Percentiles rank a stretch among this genome's conserved stretches.
Evolutionary conservation across 2,888 invertebrate genomes (phyloP).

Genomic region (Nemurella pictetii): DNA sequence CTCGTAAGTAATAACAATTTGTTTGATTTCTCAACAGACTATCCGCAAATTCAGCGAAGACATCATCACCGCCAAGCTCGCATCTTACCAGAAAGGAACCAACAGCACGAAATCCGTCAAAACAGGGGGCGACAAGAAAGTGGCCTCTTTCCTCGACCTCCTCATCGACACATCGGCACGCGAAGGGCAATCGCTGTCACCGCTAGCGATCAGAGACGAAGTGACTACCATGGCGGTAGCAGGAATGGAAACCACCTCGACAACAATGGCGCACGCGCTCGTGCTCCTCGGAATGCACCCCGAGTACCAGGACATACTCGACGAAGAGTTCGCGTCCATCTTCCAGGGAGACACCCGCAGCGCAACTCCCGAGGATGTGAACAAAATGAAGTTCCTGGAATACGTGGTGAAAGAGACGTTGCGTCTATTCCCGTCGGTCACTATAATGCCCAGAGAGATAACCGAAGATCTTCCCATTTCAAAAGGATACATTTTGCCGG

Average conservation of each 20-base stretch:
- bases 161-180: constrained; percentile 29
- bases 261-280: constrained; percentile 33
- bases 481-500: constrained; percentile 33
- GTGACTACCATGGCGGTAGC: constrained; percentile 41
- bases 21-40: not conserved
- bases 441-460: constrained; percentile 34
- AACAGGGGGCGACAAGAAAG: not conserved
- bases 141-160: constrained; percentile 32
- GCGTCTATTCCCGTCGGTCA: constrained; percentile 41
- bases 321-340: constrained; percentile 33
- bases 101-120: not conserved
- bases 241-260: constrained; percentile 42
- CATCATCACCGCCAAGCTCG: constrained; percentile 29
- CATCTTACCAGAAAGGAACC: not conserved
- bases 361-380: constrained; percentile 40
- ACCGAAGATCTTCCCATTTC: constrained; percentile 32
- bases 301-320: constrained; percentile 40
- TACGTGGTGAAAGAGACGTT: constrained; percentile 43
- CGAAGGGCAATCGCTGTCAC: constrained; percentile 24
- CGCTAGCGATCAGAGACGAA: constrained; percentile 39
- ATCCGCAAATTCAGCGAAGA: constrained; percentile 28
- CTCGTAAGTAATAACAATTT: too few species aligned
- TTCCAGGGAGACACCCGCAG: constrained; percentile 34
- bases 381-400: constrained; percentile 42
- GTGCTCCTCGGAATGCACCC: constrained; percentile 41